Percentiles rank a stretch among this genome's conserved stretches.
Evolutionary conservation across 2,113 vertebrate species (phyloP).

Genomic region (Myocastor coypus): DNA sequence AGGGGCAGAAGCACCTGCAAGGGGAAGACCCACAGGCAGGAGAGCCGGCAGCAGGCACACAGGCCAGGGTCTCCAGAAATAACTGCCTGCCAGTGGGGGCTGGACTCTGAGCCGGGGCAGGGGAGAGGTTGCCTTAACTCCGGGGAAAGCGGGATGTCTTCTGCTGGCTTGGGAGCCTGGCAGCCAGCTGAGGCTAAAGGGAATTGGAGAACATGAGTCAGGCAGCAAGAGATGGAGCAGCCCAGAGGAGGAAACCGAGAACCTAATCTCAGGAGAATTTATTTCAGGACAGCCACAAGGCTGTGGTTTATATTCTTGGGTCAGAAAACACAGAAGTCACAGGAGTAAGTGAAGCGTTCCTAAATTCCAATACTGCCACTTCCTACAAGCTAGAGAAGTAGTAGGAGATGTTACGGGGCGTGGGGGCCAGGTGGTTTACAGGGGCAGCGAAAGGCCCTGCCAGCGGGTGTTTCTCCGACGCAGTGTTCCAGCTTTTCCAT

Average conservation of each 20-base stretch:
- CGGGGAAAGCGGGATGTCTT: not conserved
- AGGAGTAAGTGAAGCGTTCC: not conserved
- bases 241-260: not conserved
- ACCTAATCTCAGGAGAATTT: not conserved
- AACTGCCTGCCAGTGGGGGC: not conserved
- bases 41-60: not conserved
- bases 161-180: not conserved
- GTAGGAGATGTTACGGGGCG: not conserved
- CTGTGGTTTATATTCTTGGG: not conserved
- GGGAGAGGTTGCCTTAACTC: not conserved
- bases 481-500: not conserved
- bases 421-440: not conserved
- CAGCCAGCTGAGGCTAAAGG: not conserved
- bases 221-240: not conserved
- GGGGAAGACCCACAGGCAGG: not conserved
- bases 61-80: not conserved
- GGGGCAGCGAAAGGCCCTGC: not conserved
- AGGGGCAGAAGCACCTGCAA: not conserved
- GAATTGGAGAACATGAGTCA: not conserved
- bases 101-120: accelerated
- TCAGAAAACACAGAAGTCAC: not conserved
- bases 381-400: not conserved
- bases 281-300: not conserved
- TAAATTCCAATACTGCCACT: not conserved
- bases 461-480: not conserved